phyloP scores from a whole-genome alignment of 2,113 vertebrate genomes.

The Ahaetulla prasina region DNA sequence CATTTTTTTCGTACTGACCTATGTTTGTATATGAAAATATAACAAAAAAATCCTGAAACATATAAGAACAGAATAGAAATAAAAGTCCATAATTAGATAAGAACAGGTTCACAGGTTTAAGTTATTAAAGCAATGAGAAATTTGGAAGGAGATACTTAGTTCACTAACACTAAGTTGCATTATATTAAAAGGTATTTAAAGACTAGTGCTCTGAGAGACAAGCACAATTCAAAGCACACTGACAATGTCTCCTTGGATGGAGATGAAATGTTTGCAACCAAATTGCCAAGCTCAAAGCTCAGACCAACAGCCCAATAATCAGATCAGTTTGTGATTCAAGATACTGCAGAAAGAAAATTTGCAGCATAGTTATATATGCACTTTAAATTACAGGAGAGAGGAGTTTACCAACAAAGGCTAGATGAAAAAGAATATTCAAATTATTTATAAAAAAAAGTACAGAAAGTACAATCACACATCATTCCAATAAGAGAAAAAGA shows the following conservation, averaged over 20 bases:
- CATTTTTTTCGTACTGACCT: not conserved
- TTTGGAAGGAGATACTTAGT: not conserved
- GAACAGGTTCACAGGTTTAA: not conserved
- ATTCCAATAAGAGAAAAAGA: not conserved
- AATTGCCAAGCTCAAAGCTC: too few species aligned
- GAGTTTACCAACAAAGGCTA: not conserved
- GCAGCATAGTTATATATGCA: not conserved
- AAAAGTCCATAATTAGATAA: not conserved
- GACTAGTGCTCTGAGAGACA: too few species aligned
- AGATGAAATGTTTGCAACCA: too few species aligned
- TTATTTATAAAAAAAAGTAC: not conserved
- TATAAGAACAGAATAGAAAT: not conserved
- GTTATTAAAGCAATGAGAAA: not conserved
- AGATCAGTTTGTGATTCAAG: not conserved
- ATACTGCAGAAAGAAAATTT: not conserved
- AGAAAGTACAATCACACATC: not conserved
- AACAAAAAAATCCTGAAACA: not conserved
- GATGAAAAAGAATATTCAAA: not conserved
- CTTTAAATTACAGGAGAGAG: not conserved
- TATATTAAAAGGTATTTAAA: too few species aligned
- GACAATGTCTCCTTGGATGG: too few species aligned
- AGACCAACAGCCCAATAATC: too few species aligned
- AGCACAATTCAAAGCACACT: too few species aligned
- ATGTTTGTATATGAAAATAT: not conserved
- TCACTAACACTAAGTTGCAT: too few species aligned